Evolutionary conservation across 2,113 vertebrate species (phyloP).

Genomic region (Labeo catla): DNA sequence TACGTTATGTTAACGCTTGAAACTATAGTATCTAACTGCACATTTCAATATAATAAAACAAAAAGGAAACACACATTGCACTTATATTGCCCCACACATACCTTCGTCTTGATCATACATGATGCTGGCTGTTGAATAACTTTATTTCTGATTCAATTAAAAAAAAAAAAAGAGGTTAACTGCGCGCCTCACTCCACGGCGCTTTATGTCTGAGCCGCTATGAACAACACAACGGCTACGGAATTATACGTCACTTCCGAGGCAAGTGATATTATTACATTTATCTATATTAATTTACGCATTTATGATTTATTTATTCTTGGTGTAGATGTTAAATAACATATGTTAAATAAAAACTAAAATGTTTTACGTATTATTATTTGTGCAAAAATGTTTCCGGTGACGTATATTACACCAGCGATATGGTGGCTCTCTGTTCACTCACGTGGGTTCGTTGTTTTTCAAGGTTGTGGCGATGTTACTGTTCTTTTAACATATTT

Average conservation of each 20-base stretch:
- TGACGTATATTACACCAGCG: constrained; percentile 22
- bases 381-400: neutral
- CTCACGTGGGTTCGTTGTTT: constrained; percentile 39
- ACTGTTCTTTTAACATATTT: neutral
- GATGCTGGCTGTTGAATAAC: neutral
- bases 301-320: neutral
- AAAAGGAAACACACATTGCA: neutral
- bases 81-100: constrained; percentile 47
- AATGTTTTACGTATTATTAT: neutral
- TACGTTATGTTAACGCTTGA: neutral
- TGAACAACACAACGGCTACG: neutral
- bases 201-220: neutral
- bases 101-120: constrained; percentile 84
- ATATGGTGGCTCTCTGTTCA: neutral
- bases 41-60: neutral
- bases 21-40: neutral
- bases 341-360: neutral
- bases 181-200: neutral
- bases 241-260: constrained; percentile 48
- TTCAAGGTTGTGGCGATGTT: neutral
- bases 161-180: neutral
- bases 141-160: neutral
- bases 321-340: neutral
- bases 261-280: neutral
- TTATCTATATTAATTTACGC: neutral